Conservation (phyloP, 2,888 invertebrate genomes). For the Hemithea aestivaria region DNA sequence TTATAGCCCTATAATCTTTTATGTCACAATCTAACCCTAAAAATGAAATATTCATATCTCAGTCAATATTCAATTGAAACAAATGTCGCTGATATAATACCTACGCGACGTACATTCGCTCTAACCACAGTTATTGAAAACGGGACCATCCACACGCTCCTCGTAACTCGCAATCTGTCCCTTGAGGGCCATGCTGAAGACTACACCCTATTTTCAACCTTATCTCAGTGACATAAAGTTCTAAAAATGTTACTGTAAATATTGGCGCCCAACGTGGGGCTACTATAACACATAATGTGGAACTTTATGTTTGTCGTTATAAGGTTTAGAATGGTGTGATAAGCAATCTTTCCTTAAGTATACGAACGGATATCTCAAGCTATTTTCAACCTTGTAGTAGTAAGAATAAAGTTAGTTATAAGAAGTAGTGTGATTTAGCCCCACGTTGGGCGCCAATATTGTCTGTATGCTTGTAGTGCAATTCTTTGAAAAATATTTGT, state of each 20-base stretch:
- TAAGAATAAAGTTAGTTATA: no score
- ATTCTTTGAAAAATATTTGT: no score
- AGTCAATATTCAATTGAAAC: no score
- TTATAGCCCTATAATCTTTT: no score
- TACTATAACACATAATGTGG: not conserved
- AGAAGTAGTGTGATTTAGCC: no score
- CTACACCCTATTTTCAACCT: not conserved
- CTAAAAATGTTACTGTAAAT: not conserved
- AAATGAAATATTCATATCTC: no score
- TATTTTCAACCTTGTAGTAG: no score
- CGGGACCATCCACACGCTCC: constrained; percentile 3
- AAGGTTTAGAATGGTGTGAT: no score
- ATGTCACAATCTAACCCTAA: no score
- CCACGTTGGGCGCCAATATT: constrained; percentile 5
- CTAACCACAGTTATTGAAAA: constrained; percentile 5
- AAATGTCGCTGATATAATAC: not conserved
- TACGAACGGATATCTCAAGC: no score
- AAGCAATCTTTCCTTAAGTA: no score
- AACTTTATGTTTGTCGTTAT: no score
- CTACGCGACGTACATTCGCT: not conserved
- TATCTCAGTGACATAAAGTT: not conserved
- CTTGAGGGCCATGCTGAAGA: constrained; percentile 1
- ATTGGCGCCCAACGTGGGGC: constrained; percentile 6
- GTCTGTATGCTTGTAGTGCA: not conserved
- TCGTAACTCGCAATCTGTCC: constrained; percentile 2